Evolutionary conservation across 2,113 vertebrate genomes (phyloP), one percentile per base, ranked within the genome.

Genomic region (Terrapene triunguis): DNA sequence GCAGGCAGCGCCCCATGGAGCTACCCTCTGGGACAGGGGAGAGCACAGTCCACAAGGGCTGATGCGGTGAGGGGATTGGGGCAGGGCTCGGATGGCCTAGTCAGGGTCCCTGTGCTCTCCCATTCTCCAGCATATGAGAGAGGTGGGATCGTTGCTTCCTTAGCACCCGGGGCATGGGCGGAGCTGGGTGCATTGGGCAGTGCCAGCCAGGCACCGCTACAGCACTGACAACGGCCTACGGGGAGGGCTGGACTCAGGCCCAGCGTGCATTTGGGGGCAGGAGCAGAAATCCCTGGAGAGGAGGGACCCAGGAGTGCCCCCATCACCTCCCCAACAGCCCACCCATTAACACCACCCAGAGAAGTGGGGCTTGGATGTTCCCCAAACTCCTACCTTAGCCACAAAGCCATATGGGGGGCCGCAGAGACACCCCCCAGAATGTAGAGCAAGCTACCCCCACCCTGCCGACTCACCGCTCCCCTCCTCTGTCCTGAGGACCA

Each of bases 401-500:
- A 69, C 62, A 69, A 10, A 69, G 62, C 62, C 35, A 17, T 6
- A 35, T 8, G 35, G 35, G 35, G 27, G 29, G 5, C 17, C 16
- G 19, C 53, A 54, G 21, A 54, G 8, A 54, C 54, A 22, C 0
- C 13, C 24, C 27, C 3, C 0, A 29, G 25, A 29, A 5, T 10
- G 5, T 55, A 24, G 27, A 27, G 57, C 25, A 27, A 59, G 27
- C 22, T 10, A 55, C 29, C 76, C 12, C 29, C 85, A 69, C 22
- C 62, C n/a, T 47, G 47, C 78, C 51, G 1, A 84, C 95, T 96
- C 92, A 95, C 96, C 80, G 0, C 4, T 10, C 25, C 59, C 82
- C 88, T 79, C 84, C 0, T 88, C 86, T 85, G 38, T 65, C 78
- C 91, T 78, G 17, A 97, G 95, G 80, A 96, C 97, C 97, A 97